Evolutionary conservation across 2,113 vertebrate species (phyloP), one percentile per base, ranked within the genome.

Genomic region (Hemichromis elongatus): DNA sequence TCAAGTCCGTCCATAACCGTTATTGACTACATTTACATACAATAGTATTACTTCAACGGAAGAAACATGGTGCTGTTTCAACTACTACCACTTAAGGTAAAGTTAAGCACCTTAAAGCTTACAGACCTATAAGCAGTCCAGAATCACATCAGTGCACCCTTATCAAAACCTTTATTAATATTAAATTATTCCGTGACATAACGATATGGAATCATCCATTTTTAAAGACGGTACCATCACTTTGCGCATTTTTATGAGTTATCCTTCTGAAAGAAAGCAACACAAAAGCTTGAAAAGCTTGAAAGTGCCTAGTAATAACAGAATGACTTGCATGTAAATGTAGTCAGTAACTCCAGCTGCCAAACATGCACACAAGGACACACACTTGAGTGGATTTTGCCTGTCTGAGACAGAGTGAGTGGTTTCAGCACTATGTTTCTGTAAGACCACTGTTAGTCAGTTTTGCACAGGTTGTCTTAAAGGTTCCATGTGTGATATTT

Each of bases 401-500:
- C 68, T 8, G 16, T 75, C 26, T 75, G 19, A 2, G 9, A 50
- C 16, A 50, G 45, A 70, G 40, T 50, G 42, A 50, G 26, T 1
- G 26, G 68, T 75, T 50, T 75, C 16, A 75, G 45, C 45, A n/a
- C 45, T 19, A 52, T 9, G 45, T 75, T 50, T 75, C 18, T 75
- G 26, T 73, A 50, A 50, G 68, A 73, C 42, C 42, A 73, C 24
- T 47, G 24, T 73, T 40, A 79, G 35, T 26, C 26, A 37, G 24
- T 79, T n/a, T 12, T 19, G 26, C 77, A 79, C 52, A 85, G 14
- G 28, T 19, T 21, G 37, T 77, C 84, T 84, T 59, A 91, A 88
- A 92, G 89, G 90, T 30, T 91, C 88, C 57, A 84, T 91, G 90
- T 86, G 61, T 85, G 24, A 37, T 78, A 87, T 85, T 68, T 86